A percentile compares a stretch with the other conserved stretches of the same genome.
phyloP scores from a whole-genome alignment of 1,140 invertebrate species.

The Calliphora vicina region DNA sequence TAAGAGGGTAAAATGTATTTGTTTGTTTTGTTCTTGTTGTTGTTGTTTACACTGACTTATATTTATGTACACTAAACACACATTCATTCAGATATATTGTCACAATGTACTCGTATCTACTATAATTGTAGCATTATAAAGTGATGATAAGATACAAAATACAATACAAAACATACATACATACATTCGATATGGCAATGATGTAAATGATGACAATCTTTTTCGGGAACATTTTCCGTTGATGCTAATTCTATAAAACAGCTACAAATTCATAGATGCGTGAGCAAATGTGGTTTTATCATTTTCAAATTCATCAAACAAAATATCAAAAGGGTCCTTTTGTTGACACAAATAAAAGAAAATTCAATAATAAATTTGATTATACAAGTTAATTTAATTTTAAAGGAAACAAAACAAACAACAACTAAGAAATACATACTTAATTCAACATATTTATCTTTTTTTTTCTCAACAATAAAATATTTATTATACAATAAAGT shows the following conservation, averaged over 20 bases:
- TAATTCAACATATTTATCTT: no score
- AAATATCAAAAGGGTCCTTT: not conserved
- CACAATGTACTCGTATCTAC: not conserved
- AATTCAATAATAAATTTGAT: slow-evolving; percentile 19
- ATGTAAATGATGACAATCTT: not conserved
- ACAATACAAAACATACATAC: no score
- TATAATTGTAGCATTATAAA: not conserved
- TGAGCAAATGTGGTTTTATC: slow-evolving; percentile 29
- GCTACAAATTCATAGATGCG: slow-evolving; percentile 17
- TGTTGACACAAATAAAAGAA: not conserved
- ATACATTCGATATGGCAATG: not conserved
- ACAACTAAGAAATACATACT: not conserved
- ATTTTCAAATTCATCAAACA: not conserved
- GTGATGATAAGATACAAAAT: not conserved
- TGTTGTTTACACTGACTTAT: not conserved
- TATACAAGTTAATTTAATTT: slow-evolving; percentile 24
- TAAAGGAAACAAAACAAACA: slow-evolving; percentile 1
- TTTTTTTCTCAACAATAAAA: no score
- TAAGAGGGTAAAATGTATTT: slow-evolving; percentile 35
- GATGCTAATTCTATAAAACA: slow-evolving; percentile 26
- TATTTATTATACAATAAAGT: no score
- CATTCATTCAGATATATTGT: slow-evolving; percentile 2
- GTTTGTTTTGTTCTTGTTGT: not conserved
- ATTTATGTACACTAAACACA: not conserved
- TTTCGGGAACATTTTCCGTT: not conserved